A percentile compares a stretch with the other conserved stretches of the same genome.
Evolutionary conservation across 2,113 vertebrate genomes (phyloP).

Genomic region (Arothron firmamentum): DNA sequence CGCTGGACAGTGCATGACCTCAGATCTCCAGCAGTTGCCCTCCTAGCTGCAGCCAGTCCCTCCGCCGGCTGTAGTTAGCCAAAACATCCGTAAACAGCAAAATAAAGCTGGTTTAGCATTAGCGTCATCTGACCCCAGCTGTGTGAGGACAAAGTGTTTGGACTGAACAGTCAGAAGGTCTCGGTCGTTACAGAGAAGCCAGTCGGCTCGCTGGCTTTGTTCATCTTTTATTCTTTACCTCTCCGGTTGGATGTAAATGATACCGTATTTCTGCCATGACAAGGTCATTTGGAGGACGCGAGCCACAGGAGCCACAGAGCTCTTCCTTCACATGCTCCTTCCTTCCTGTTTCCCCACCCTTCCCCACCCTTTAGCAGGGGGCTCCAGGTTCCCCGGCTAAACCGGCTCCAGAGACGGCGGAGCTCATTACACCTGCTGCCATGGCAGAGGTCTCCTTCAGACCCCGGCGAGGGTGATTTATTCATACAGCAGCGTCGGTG

Average conservation of each 20-base stretch:
- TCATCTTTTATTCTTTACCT: not conserved
- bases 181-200: no score
- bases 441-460: constrained; percentile 42
- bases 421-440: constrained; percentile 40
- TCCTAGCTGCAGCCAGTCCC: no score
- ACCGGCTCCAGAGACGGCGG: constrained; percentile 32
- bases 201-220: no score
- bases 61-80: no score
- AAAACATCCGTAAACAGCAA: not conserved
- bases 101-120: no score
- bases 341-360: constrained; percentile 11
- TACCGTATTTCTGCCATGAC: constrained; percentile 12
- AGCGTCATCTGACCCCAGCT: no score
- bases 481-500: constrained; percentile 46
- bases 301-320: constrained; percentile 7
- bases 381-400: not conserved
- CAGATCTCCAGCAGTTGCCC: no score
- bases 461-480: constrained; percentile 50
- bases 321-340: constrained; percentile 12
- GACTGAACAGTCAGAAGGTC: no score
- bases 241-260: constrained; percentile 19
- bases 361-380: not conserved
- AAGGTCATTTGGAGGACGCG: constrained; percentile 25
- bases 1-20: not conserved
- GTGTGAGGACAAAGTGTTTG: no score